Conservation (phyloP, 2,113 vertebrate species). For the Corvus hawaiiensis region DNA sequence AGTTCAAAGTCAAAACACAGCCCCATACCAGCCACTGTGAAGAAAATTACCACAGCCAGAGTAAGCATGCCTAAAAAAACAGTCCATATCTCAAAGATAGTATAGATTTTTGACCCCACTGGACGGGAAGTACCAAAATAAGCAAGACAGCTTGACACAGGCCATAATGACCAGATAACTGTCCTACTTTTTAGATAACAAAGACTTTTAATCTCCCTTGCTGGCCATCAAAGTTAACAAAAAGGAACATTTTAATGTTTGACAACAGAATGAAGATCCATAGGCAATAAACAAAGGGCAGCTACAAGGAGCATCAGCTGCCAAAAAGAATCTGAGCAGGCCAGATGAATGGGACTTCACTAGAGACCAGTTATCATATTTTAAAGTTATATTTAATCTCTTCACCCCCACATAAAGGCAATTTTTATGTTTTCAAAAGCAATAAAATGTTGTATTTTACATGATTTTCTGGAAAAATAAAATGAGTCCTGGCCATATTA, state of each 20-base stretch:
- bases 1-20: not conserved
- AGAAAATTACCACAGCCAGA: not conserved
- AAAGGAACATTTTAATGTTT: not conserved
- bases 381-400: not conserved
- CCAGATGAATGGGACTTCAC: not conserved
- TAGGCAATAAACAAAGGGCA: not conserved
- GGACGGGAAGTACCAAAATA: not conserved
- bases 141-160: not conserved
- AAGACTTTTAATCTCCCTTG: not conserved
- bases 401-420: not conserved
- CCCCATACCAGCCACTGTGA: not conserved
- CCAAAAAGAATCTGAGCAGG: not conserved
- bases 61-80: fast-evolving
- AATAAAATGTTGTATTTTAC: not conserved
- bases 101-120: not conserved
- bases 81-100: not conserved
- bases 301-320: not conserved
- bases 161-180: not conserved
- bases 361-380: not conserved
- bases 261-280: not conserved
- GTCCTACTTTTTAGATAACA: not conserved
- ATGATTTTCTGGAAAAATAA: not conserved
- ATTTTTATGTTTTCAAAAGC: not conserved
- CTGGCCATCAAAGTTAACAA: not conserved
- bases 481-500: not conserved